Base-by-base conservation (phyloP, 2,797 vertebrate species). In the Phoebastria nigripes region DNA sequence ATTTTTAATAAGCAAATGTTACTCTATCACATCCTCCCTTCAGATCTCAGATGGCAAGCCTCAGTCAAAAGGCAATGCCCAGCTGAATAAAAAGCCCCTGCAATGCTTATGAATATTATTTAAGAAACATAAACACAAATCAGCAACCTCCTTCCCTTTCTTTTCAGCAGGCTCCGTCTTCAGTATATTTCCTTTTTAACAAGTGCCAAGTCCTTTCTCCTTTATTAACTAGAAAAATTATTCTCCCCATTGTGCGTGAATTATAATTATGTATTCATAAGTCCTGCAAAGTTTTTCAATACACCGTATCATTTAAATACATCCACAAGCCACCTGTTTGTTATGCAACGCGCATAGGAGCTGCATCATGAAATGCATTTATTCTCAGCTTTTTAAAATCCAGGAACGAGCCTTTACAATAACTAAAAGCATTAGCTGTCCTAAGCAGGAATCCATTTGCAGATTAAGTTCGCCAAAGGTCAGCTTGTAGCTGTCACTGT, bases 381-480 rank as follows among this genome's bases (percentile, higher is more conserved):
- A 89, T 96, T 96, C 91, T 71, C 92, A 91, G 94, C 95, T 97
- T 97, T 96, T 96, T 90, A 95, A 97, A 98, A 94, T 82, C 89
- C 69, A 94, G 92, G 92, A 96, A 87, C 5, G 85, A 94, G 83
- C 61, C 82, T 97, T 54, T 51, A 83, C 91, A 96, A 85, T 93
- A 96, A 97, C 85, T 96, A 91, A 96, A 97, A 93, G 96, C 97
- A 97, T 98, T 97, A 96, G 95, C 90, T 93, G 73, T 96, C 96
- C 97, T 97, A 96, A 95, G 79, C 93, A 95, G 87, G 95, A 96
- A 96, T 96, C 97, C 97, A 98, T 98, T 98, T 98, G 96, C 97
- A 97, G 97, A 98, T 98, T 98, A 97, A 97, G 98, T 98, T 97
- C 61, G 3, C 95, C 87, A 90, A 96, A 97, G 97, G 97, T 98